A percentile compares a stretch with the other conserved stretches of the same genome.
Conservation (phyloP, 2,888 invertebrate species). For the Thereva unica region DNA sequence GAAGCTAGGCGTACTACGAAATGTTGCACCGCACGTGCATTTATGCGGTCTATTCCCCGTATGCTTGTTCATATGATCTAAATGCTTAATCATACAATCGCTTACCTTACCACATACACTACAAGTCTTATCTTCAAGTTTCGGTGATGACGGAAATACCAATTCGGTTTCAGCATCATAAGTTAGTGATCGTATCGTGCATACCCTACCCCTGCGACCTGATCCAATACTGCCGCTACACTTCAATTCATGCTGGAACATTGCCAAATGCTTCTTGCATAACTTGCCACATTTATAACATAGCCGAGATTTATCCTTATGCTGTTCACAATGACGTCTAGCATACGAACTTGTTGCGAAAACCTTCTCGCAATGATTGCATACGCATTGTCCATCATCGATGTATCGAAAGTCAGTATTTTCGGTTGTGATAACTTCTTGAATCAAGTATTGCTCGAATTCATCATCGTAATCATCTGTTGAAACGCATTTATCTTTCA, state of each 20-base stretch:
- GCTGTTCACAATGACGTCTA: neutral
- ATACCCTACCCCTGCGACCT: neutral
- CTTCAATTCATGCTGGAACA: neutral
- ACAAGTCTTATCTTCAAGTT: neutral
- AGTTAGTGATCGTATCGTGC: neutral
- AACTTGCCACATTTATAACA: neutral
- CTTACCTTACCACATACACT: neutral
- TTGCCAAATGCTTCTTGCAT: neutral
- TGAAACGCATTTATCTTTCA: neutral
- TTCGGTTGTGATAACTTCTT: neutral
- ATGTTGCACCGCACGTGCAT: neutral
- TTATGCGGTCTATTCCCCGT: neutral
- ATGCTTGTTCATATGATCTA: slow-evolving; percentile 2
- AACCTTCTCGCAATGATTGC: neutral
- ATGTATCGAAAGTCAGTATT: neutral
- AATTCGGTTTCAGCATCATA: neutral
- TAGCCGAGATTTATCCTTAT: neutral
- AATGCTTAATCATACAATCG: neutral
- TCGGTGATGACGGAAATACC: too few relatives aligned
- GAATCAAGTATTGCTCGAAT: neutral
- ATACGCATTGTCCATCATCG: slow-evolving; percentile 6
- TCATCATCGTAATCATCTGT: neutral
- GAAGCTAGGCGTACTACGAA: neutral
- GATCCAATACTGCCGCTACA: neutral
- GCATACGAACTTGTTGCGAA: neutral